A percentile compares a stretch with the other conserved stretches of the same genome.
Conservation (phyloP, 2,113 vertebrate species). For the Mormyrus lacerda region DNA sequence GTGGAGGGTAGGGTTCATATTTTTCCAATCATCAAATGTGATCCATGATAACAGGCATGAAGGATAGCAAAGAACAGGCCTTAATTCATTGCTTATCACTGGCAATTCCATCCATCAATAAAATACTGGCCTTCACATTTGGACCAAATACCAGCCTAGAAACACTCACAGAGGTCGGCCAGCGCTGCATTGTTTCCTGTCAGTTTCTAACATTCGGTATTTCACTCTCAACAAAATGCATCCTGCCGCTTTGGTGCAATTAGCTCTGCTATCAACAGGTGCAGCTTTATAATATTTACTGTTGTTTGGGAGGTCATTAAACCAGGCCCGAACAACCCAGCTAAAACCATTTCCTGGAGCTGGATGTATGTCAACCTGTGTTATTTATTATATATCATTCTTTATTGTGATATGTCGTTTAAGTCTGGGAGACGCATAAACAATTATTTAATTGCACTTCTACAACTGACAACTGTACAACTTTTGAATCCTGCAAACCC, state of each 20-base stretch:
- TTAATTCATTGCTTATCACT: background rate
- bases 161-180: background rate
- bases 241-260: background rate
- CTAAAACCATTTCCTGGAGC: background rate
- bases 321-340: background rate
- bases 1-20: background rate
- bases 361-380: background rate
- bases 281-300: background rate
- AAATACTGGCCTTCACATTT: background rate
- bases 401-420: background rate
- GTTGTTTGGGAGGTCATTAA: background rate
- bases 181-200: background rate
- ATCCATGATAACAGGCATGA: background rate
- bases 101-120: background rate
- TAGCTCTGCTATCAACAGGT: background rate
- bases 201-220: background rate
- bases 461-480: background rate
- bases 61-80: background rate
- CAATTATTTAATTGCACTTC: background rate
- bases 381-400: background rate
- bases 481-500: background rate
- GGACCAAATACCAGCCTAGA: background rate
- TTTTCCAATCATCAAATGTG: background rate
- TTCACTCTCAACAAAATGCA: background rate
- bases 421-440: background rate